phyloP scores from a whole-genome alignment of 2,797 vertebrate species.

The Tolypeutes matacus region DNA sequence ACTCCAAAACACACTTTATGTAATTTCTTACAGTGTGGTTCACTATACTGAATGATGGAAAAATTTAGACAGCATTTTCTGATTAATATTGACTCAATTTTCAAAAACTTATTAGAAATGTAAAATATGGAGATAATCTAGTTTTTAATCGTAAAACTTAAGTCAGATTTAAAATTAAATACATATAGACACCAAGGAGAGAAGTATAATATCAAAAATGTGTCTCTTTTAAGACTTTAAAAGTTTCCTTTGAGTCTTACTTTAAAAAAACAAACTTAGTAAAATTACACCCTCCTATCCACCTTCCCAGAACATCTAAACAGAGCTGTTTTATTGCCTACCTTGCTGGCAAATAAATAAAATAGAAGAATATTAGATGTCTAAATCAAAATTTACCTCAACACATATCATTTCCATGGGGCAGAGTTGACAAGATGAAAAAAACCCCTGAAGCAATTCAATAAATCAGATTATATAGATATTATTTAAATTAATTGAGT shows the following conservation, averaged over 20 bases:
- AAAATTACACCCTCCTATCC: background rate
- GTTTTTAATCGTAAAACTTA: slow-evolving; percentile 2
- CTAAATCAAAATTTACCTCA: slow-evolving; percentile 34
- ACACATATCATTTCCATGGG: background rate
- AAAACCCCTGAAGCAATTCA: background rate
- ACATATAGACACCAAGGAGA: background rate
- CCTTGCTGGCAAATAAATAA: background rate
- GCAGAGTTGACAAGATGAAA: background rate
- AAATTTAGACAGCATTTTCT: slow-evolving; percentile 5
- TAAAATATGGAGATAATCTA: background rate
- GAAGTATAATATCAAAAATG: background rate
- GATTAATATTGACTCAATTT: slow-evolving; percentile 20
- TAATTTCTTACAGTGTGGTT: slow-evolving; percentile 33
- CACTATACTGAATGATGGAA: background rate
- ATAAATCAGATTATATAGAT: background rate
- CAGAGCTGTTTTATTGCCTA: background rate
- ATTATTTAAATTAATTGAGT: slow-evolving; percentile 1
- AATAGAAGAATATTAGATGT: background rate
- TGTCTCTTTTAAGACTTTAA: background rate
- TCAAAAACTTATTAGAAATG: slow-evolving; percentile 26
- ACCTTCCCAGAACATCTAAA: background rate
- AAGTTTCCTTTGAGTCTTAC: slow-evolving; percentile 9
- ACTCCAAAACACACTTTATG: background rate
- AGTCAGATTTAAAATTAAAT: slow-evolving; percentile 63
- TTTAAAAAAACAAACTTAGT: slow-evolving; percentile 38